phyloP scores from a whole-genome alignment of 2,797 vertebrate genomes.

The Galaxias olidus region DNA sequence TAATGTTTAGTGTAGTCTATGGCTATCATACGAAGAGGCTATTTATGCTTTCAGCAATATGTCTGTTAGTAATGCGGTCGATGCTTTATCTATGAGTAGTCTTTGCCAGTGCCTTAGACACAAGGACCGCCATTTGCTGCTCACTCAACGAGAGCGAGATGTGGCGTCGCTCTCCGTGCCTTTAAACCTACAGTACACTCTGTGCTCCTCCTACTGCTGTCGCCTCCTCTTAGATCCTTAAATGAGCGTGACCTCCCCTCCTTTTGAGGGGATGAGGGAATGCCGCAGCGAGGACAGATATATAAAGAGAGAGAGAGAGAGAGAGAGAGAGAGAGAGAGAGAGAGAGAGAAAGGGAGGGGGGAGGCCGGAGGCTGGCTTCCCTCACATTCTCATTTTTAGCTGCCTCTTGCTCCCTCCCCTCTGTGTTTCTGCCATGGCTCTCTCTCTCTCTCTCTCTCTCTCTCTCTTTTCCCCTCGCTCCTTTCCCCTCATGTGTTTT shows the following conservation, averaged over 20 bases:
- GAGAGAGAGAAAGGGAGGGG: not conserved
- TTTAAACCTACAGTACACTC: constrained; percentile 8
- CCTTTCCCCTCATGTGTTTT: too few relatives aligned
- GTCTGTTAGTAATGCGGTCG: too few relatives aligned
- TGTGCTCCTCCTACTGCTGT: constrained; percentile 18
- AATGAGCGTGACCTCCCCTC: constrained; percentile 35
- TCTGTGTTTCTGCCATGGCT: constrained; percentile 6
- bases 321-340: not conserved
- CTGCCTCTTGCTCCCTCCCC: constrained; percentile 29
- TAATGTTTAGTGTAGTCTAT: too few relatives aligned
- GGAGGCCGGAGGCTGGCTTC: not conserved
- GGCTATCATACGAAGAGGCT: too few relatives aligned
- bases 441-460: constrained; percentile 12
- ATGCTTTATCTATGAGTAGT: too few relatives aligned
- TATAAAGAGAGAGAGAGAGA: not conserved
- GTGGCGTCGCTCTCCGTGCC: not conserved
- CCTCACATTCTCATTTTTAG: constrained; percentile 45
- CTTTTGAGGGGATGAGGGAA: constrained; percentile 13
- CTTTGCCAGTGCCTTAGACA: too few relatives aligned
- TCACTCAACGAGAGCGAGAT: too few relatives aligned
- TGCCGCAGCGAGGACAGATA: not conserved
- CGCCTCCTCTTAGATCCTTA: constrained; percentile 37
- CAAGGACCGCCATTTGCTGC: too few relatives aligned
- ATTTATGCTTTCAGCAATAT: too few relatives aligned
- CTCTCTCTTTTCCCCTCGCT: too few relatives aligned